Evolutionary conservation across 2,797 vertebrate genomes (phyloP), one percentile per base, ranked within the genome.

Genomic region (Enoplosus armatus): DNA sequence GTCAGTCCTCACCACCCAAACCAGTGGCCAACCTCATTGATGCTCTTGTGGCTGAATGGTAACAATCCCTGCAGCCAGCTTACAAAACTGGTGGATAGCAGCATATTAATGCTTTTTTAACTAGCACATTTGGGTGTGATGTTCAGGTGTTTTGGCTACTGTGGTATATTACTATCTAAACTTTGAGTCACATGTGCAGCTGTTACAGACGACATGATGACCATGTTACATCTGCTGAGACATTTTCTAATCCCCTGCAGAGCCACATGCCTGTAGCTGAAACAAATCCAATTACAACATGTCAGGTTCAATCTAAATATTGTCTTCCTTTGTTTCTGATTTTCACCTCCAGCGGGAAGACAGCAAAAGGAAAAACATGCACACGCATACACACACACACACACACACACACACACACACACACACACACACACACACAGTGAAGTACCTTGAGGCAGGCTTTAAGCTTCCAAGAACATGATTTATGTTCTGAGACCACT

Each of bases 401-500:
- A 20, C 31, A 54, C 35, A 41, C 37, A 61, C 31, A 53, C 29
- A 39, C 47, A 37, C 35, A 11, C 29, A 53, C 33, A 39, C 41
- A 64, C 29, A 53, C 29, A 39, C 47, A 64, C 60, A 63, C 27
- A 68, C 67, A 59, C 47, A 51, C 47, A 63, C 7, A 47, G 37
- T 24, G 47, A 60, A 56, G 62, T 20, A 62, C 27, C 63, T 75
- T 4, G 37, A 63, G 76, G 81, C 56, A 35, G 39, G 41, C 71
- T 53, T 58, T 60, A 39, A 54, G 70, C 54, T 35, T 62, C 53
- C 47, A 76, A 60, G 55, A 82, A 53, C 48, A 75, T 59, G 63
- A 86, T 86, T 87, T 68, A 79, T 85, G 84, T 60, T 71, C 56
- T 7, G 31, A 62, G 47, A 73, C 48, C 62, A 2, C 67, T 64